Evolutionary conservation across 1,140 invertebrate genomes (phyloP), one percentile per base, ranked within the genome.

Genomic region (Tetragnatha versicolor): DNA sequence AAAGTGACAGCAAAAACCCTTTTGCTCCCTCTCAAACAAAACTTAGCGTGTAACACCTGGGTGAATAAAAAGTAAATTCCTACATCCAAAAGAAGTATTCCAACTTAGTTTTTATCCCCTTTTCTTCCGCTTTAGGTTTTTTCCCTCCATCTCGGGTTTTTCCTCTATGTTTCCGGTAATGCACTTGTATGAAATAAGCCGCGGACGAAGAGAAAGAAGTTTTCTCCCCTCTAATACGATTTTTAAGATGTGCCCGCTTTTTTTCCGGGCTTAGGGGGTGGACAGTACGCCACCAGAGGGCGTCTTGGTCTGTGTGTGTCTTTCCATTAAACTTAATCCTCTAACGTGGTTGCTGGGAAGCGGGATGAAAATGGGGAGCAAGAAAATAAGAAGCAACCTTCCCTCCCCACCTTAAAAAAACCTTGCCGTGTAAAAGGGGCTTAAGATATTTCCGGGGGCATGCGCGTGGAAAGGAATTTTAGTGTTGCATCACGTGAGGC

Each of bases 321-420:
- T 66, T 77, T 77, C 73, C 73, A 77, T 77, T 77, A 77, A 77
- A 77, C 73, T 77, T 77, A 77, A 77, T 77, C 73, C 60, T 25
- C 33, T 77, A 77, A 77, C 73, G 73, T 77, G 73, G 73, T 65
- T 77, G 45, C 42, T 47, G 53, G 33, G 39, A 33, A 77, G 17
- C 25, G 60, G n/a, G 33, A 73, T 60, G 27, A 77, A 77, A 66
- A 29, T 27, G 31, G 45, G 20, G 47, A 39, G 39, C 6, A 35
- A 47, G 39, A 22, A 7, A 17, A 47, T 17, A 20, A 61, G 47
- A 66, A 47, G n/a, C 45, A 70, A 53, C 17, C 45, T 49, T 20
- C n/a, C n/a, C n/a, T n/a, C n/a, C n/a, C n/a, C n/a, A n/a, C n/a
- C n/a, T n/a, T n/a, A n/a, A n/a, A n/a, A n/a, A n/a, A n/a, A n/a